Conservation (phyloP, 2,888 invertebrate genomes). For the Xylota sylvarum region DNA sequence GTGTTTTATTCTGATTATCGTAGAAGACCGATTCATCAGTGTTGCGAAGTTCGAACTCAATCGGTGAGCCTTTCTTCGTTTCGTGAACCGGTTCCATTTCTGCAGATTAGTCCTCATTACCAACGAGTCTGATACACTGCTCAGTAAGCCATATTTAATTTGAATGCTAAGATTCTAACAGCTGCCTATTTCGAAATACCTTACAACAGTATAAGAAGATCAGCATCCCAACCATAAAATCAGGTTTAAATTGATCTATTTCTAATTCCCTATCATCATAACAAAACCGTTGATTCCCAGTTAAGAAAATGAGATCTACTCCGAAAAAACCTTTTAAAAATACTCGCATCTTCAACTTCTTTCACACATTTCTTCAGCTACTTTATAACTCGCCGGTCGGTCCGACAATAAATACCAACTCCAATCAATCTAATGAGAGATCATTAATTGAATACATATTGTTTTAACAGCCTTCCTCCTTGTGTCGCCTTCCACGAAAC, state of each 20-base stretch:
- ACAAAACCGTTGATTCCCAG: neutral
- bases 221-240: neutral
- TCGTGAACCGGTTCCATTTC: too few species aligned
- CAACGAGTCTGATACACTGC: too few species aligned
- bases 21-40: too few species aligned
- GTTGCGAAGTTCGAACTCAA: too few species aligned
- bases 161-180: too few species aligned
- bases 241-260: neutral
- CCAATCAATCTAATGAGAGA: slow-evolving; percentile 59
- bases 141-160: too few species aligned
- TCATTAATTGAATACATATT: slow-evolving; percentile 51
- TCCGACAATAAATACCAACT: slow-evolving; percentile 32
- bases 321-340: slow-evolving; percentile 4
- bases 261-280: neutral
- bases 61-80: too few species aligned
- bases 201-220: too few species aligned
- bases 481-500: slow-evolving; percentile 1
- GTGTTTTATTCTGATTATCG: too few species aligned
- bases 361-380: neutral
- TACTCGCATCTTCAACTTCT: neutral
- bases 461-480: slow-evolving; percentile 18
- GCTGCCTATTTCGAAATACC: too few species aligned
- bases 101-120: too few species aligned
- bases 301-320: neutral
- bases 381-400: neutral